Evolutionary conservation across 2,113 vertebrate genomes (phyloP).

Genomic region (Boulengeromyrus knoepffleri): DNA sequence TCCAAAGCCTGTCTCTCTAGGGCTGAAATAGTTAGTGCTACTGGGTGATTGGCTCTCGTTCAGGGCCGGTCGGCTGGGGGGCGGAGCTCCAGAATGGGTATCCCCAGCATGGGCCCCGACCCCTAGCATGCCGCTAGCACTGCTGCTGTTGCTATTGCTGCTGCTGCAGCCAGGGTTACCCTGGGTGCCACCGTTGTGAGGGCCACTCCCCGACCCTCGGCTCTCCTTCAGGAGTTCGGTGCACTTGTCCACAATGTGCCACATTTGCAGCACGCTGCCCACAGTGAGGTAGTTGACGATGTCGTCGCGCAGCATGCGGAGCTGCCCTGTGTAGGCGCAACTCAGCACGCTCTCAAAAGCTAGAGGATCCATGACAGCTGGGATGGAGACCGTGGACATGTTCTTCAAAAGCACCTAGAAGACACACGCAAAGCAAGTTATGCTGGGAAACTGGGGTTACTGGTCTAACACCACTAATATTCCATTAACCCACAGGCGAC

Average conservation of each 20-base stretch:
- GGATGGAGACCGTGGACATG: conserved; percentile 78
- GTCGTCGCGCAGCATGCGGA: conserved; percentile 76
- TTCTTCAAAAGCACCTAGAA: conserved; percentile 80
- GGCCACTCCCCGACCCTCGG: conserved; percentile 30
- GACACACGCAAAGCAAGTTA: neutral
- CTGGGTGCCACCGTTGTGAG: conserved; percentile 12
- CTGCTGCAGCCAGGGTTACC: conserved; percentile 43
- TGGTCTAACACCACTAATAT: neutral
- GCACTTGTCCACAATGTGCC: conserved; percentile 94
- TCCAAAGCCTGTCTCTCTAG: conserved; percentile 59
- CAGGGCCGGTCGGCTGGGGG: conserved; percentile 54
- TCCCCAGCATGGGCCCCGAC: conserved; percentile 51
- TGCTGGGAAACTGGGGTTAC: neutral
- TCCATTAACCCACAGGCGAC: neutral
- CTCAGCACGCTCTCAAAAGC: conserved; percentile 83
- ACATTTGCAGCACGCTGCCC: conserved; percentile 92
- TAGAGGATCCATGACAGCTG: conserved; percentile 77
- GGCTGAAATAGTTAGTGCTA: conserved; percentile 87
- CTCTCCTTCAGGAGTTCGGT: conserved; percentile 78
- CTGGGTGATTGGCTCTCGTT: conserved; percentile 82
- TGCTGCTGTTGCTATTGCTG: conserved; percentile 29
- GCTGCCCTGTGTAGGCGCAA: conserved; percentile 80
- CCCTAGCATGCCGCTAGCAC: neutral
- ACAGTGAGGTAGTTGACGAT: conserved; percentile 89
- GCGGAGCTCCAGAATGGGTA: conserved; percentile 27